These are phyloP conservation scores for Drosophila prolongata DNA, from an alignment of 2,888 invertebrate species.

Conservation along the genomic window DNA sequence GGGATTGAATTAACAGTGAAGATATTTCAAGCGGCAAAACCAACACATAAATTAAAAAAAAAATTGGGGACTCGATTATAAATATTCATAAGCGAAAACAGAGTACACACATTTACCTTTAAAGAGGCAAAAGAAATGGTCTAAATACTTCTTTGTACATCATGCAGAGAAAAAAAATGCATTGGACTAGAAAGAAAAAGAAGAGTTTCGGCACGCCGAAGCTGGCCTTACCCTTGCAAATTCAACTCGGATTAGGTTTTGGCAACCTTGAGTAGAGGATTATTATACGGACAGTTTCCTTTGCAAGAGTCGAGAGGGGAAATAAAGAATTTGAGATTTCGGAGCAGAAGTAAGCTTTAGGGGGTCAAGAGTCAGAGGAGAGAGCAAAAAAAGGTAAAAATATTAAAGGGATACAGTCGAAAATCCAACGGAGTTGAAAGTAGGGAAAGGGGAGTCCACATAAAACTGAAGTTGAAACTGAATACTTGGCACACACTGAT, in stretches of 20 bases:
- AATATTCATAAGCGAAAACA: conserved; percentile 57
- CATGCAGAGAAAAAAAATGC: conserved; percentile 21
- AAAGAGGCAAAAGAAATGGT: conserved; percentile 34
- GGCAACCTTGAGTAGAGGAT: conserved; percentile 7
- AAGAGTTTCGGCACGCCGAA: conserved; percentile 25
- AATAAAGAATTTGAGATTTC: conserved; percentile 12
- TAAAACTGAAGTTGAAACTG: conserved; percentile 26
- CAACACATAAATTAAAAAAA: neutral
- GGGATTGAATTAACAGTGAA: conserved; percentile 10
- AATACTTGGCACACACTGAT: conserved; percentile 52
- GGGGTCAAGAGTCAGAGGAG: conserved; percentile 13
- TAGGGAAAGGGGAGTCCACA: conserved; percentile 10
- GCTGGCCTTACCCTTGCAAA: conserved; percentile 33
- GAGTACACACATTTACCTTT: conserved; percentile 79
- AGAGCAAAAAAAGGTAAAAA: conserved; percentile 18
- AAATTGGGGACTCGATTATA: neutral
- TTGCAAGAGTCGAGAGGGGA: conserved; percentile 22
- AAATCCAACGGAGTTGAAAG: conserved; percentile 7
- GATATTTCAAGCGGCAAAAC: conserved; percentile 4
- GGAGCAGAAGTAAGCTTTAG: conserved; percentile 46
- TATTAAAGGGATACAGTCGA: conserved; percentile 2
- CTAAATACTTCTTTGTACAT: conserved; percentile 38
- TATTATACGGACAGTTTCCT: conserved; percentile 13
- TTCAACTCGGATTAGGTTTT: conserved; percentile 18
- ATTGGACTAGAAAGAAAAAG: conserved; percentile 13